A percentile compares a stretch with the other conserved stretches of the same genome.
phyloP scores from a whole-genome alignment of 2,888 invertebrate species.

The Coenonympha glycerion region DNA sequence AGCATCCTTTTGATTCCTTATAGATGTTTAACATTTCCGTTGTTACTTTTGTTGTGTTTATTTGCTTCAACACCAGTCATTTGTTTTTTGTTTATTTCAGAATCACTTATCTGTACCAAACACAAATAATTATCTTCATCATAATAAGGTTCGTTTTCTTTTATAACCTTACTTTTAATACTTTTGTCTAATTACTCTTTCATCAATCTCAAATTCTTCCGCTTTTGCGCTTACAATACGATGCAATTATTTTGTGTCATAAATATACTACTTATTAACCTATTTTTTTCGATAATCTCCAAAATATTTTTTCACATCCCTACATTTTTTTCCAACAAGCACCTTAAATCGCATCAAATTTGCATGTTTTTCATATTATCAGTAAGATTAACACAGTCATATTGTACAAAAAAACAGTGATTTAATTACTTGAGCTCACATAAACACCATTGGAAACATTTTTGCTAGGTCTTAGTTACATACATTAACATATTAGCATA shows the following conservation, averaged over 20 bases:
- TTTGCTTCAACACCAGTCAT: conserved; percentile 75
- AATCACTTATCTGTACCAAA: conserved; percentile 91
- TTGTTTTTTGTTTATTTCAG: conserved; percentile 82
- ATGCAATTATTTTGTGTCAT: conserved; percentile 31
- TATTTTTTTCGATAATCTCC: conserved; percentile 3
- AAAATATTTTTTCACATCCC: background rate
- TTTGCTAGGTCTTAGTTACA: too few species aligned
- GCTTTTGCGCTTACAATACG: conserved; percentile 58
- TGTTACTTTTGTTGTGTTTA: conserved; percentile 71
- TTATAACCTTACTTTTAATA: conserved; percentile 62
- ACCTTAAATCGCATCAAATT: background rate
- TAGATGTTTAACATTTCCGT: conserved; percentile 41
- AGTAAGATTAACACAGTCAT: background rate
- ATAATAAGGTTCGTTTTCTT: conserved; percentile 83
- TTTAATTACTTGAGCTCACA: too few species aligned
- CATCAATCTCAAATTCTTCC: conserved; percentile 42
- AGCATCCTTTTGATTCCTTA: conserved; percentile 5
- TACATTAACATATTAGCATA: too few species aligned
- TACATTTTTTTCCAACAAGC: background rate
- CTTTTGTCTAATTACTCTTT: conserved; percentile 42
- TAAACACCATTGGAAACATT: too few species aligned
- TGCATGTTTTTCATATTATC: background rate
- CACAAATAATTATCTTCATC: conserved; percentile 88
- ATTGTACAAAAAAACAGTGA: too few species aligned
- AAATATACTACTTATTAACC: background rate